Evolutionary conservation across 2,113 vertebrate genomes (phyloP), one percentile per base, ranked within the genome.

Genomic region (Oreotragus oreotragus): DNA sequence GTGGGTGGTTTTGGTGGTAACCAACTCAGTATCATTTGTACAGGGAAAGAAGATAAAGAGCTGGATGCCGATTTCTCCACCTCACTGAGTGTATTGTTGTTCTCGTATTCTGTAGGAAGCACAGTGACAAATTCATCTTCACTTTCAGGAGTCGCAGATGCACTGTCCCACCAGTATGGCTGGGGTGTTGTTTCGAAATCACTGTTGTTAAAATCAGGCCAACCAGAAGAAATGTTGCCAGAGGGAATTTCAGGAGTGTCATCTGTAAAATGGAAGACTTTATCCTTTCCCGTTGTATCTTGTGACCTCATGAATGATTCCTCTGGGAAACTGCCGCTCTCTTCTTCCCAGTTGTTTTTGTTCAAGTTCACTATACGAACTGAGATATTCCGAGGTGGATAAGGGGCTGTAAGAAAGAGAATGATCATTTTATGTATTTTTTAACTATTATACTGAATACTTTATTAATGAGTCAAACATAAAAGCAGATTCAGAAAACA

Each of bases 11-110:
- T 98, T 1, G 99, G 99, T 0, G 99, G 99, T 51, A 99, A 95
- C 99, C 99, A 99, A 55, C 98, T 99, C 49, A 99, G 92, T 96
- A 99, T 99, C 98, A 99, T 99, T 97, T 99, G 99, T 76, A 99
- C 90, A 2, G 99, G 99, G 6, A 99, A 98, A 89, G 99, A 98
- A 4, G 96, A 95, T 11, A 98, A 91, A 45, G 99, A 96, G 90
- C 97, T 98, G 10, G 98, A 21, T 0, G 33, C 25, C 1, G 97
- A 21, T 1, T 96, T 98, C 98, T 98, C 99, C 9, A 98, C 97
- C 0, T 97, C 98, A 0, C 97, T 98, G 1, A 98, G 97, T 5
- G 99, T 98, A 0, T 93, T 98, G 58, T 98, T 99, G 92, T 98
- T 99, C 85, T 99, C 99, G 0, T 99, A 99, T 94, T 99, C 99